Evolutionary conservation across 2,113 vertebrate genomes (phyloP), one percentile per base, ranked within the genome.

Genomic region (Motacilla tschutschensis): DNA sequence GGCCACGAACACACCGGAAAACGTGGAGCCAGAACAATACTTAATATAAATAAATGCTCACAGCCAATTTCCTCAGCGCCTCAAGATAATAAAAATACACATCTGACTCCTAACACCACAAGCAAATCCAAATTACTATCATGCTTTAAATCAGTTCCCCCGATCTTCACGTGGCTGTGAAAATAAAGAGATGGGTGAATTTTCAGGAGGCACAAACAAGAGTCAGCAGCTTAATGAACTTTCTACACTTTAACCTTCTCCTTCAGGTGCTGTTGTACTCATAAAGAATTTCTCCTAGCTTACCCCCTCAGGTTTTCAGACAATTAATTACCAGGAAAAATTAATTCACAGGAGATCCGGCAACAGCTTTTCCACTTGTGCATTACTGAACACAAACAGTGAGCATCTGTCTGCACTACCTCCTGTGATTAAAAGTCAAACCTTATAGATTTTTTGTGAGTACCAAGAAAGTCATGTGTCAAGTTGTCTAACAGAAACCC

Each of bases 371-470:
- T 82, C 73, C 62, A 55, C 35, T 79, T 51, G 54, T 17, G 62
- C 41, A 47, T 77, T 47, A 54, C 28, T 14, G 24, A 36, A 80
- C 44, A 69, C 36, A 84, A 94, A 86, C 44, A 24, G 46, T 3
- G 3, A 70, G 38, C 26, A 83, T 69, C 62, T 79, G 65, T 59
- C 79, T 84, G 17, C 54, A 86, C 44, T 7, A 2, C 28, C 38
- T 51, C 41, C 81, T 71, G 80, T 79, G 83, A 95, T 91, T 88
- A 92, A 92, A 95, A 94, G 88, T 72, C 75, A 91, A 93, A 87
- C 19, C 26, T 6, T 44, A 78, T 4, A 21, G 40, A 74, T 53
- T 72, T 79, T 83, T 35, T 50, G 9, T 53, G 83, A 79, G 51
- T 35, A 86, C 15, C 10, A 35, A 55, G 79, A 40, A 79, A 89